Conservation (phyloP, 2,797 vertebrate species). For the Enteromius treurensis region DNA sequence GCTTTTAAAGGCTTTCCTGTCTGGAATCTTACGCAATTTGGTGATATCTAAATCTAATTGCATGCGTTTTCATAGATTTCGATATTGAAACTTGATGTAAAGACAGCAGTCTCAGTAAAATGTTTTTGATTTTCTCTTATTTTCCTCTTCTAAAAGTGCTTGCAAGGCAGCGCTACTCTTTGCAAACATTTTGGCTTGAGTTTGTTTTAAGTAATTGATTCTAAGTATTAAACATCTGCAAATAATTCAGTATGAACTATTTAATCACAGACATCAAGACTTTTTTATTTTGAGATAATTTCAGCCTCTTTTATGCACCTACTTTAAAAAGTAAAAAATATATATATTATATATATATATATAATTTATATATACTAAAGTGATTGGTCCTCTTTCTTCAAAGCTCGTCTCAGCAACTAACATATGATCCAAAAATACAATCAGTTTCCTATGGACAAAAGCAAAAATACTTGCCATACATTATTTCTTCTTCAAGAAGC, state of each 20-base stretch:
- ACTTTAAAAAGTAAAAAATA: background rate
- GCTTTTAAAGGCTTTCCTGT: slow-evolving; percentile 23
- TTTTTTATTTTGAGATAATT: background rate
- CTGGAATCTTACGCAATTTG: background rate
- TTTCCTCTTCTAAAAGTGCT: slow-evolving; percentile 18
- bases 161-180: background rate
- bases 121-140: background rate
- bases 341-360: too few relatives aligned
- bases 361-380: background rate
- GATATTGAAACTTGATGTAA: background rate
- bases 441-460: too few relatives aligned
- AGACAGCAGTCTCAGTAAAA: background rate
- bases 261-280: background rate
- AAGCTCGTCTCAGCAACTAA: background rate
- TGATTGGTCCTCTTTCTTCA: background rate
- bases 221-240: background rate
- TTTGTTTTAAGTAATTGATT: slow-evolving; percentile 6
- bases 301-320: background rate
- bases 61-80: slow-evolving; percentile 26
- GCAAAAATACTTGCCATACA: background rate
- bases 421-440: background rate
- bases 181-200: background rate
- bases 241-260: background rate
- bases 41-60: slow-evolving; percentile 6
- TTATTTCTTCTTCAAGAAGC: background rate